Evolutionary conservation across 2,797 vertebrate genomes (phyloP).

Genomic region (Hippoglossus hippoglossus): DNA sequence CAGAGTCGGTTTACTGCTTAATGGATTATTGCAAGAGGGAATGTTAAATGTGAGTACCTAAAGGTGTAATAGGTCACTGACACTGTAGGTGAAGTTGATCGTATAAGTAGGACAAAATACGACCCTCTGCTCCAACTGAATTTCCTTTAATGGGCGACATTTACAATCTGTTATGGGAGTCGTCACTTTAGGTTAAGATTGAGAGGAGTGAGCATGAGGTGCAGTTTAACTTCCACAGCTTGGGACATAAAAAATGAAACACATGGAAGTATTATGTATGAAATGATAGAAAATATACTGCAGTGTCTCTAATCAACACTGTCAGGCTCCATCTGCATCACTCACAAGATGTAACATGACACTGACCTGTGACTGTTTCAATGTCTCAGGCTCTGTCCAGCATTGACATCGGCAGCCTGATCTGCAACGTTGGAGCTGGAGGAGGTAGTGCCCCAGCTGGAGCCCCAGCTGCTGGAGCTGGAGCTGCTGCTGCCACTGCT

Average conservation of each 20-base stretch:
- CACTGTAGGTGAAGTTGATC: no score
- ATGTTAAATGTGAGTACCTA: no score
- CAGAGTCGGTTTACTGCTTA: no score
- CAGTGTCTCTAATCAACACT: no score
- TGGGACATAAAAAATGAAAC: not conserved
- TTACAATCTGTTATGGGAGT: no score
- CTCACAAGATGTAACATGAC: not conserved
- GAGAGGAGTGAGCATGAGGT: not conserved
- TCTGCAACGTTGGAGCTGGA: slow-evolving; percentile 95
- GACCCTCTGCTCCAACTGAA: no score
- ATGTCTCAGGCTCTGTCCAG: slow-evolving; percentile 88
- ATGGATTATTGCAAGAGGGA: no score
- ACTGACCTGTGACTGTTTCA: not conserved
- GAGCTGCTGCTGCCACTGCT: slow-evolving; percentile 8
- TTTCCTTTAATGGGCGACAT: not conserved
- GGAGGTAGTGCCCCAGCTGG: slow-evolving; percentile 83
- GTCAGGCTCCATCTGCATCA: not conserved
- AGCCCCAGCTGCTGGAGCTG: slow-evolving; percentile 51
- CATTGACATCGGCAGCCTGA: slow-evolving; percentile 94
- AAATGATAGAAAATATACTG: not conserved
- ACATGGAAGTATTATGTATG: not conserved
- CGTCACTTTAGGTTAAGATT: not conserved
- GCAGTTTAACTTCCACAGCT: not conserved
- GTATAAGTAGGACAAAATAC: no score
- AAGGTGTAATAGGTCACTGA: no score